Evolutionary conservation across 2,888 invertebrate genomes (phyloP), one percentile per base, ranked within the genome.

Genomic region (Andrena bicolor): DNA sequence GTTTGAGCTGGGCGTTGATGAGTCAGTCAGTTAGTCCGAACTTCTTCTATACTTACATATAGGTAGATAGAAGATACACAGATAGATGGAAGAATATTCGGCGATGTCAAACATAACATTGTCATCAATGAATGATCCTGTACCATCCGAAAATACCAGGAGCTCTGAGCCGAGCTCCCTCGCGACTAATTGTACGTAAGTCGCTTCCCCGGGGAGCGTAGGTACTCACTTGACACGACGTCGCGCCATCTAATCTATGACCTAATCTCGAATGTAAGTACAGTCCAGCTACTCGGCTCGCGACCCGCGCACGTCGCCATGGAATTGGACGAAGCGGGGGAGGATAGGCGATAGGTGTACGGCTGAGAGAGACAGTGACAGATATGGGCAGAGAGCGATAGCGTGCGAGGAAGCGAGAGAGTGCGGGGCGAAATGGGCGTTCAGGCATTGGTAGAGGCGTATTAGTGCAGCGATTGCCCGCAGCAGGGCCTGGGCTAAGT

Each of bases 401-500:
- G 13, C 13, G 3, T 7, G 53, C 60, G 64, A 41, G n/a, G 30
- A 60, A 48, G 30, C n/a, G 41, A 49, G 30, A 74, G 66, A 70
- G 23, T 16, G 65, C 26, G 35, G 35, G 20, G 48, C 23, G 58
- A 53, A 53, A 63, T 35, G 58, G 30, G 61, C 65, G 85, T 77
- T 84, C 72, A 61, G 80, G 68, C 68, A 82, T 68, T 58, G 82
- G 71, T 28, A 64, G 80, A 32, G 66, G 63, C 63, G 82, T 87
- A 87, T 84, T 84, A 86, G 86, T 64, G 82, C 69, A 41, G 71
- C 84, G 89, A 88, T 89, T 83, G 86, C 82, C 82, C 72, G 61
- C 81, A 73, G 80, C 80, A 84, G 80, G 78, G 69, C 72, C 28
- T 77, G 69, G 84, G 82, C 90, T 91, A 91, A 92, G 90, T 92